A percentile compares a stretch with the other conserved stretches of the same genome.
Conservation (phyloP, 2,113 vertebrate genomes). For the Engystomops pustulosus region DNA sequence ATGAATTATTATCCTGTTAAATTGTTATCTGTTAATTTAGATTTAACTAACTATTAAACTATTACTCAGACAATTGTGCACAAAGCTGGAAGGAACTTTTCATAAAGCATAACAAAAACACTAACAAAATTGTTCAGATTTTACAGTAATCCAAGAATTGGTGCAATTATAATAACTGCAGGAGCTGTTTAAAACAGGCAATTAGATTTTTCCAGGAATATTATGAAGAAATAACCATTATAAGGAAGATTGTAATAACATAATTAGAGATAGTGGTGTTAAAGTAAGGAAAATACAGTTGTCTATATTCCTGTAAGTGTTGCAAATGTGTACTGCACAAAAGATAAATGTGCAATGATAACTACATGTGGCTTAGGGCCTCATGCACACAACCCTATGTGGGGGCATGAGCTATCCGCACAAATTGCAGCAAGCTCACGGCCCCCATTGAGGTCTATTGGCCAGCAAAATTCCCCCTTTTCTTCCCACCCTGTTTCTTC, state of each 20-base stretch:
- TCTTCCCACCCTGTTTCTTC: too few species aligned
- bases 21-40: not conserved
- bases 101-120: not conserved
- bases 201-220: slow-evolving; percentile 2
- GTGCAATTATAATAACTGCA: not conserved
- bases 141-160: not conserved
- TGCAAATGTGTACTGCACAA: not conserved
- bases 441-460: too few species aligned
- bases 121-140: not conserved
- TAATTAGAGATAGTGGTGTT: not conserved
- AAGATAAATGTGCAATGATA: too few species aligned
- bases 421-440: too few species aligned
- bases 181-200: not conserved
- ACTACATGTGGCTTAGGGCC: too few species aligned
- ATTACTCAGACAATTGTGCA: not conserved
- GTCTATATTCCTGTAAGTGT: not conserved
- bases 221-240: not conserved
- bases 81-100: not conserved
- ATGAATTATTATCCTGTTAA: not conserved
- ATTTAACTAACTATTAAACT: not conserved
- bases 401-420: too few species aligned
- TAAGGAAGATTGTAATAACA: not conserved
- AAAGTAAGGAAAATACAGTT: not conserved
- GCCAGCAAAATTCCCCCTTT: too few species aligned
- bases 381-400: too few species aligned